These are phyloP conservation scores for Leptinotarsa defecta DNA, from an alignment of 1,140 invertebrate species.

Conservation along the genomic window DNA sequence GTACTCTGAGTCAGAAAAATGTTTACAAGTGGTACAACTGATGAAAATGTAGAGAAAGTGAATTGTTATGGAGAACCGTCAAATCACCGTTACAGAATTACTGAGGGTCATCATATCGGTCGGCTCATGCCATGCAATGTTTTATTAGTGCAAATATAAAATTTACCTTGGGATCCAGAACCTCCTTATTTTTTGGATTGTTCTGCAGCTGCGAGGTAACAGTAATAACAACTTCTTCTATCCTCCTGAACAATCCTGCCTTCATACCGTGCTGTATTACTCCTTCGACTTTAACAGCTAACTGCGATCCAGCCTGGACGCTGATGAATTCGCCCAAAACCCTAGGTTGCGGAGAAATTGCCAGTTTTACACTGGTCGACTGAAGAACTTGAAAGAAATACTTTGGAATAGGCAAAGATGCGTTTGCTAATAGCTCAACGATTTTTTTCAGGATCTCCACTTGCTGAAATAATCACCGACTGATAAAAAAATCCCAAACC, in stretches of 20 bases:
- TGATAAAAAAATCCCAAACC: background rate
- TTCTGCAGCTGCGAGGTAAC: slow-evolving; percentile 67
- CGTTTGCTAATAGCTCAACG: slow-evolving; percentile 67
- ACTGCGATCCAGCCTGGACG: slow-evolving; percentile 74
- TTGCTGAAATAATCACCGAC: slow-evolving; percentile 60
- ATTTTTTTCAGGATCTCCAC: slow-evolving; percentile 71
- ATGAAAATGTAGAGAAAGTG: no score
- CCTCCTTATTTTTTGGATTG: slow-evolving; percentile 50
- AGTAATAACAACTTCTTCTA: slow-evolving; percentile 72
- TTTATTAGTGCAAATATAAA: background rate
- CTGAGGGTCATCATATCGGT: no score
- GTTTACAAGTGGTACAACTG: no score
- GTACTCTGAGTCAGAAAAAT: no score
- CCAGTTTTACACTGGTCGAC: slow-evolving; percentile 78
- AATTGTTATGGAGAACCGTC: no score
- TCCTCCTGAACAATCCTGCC: slow-evolving; percentile 70
- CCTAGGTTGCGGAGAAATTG: slow-evolving; percentile 82
- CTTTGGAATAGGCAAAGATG: slow-evolving; percentile 75
- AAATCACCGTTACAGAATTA: no score
- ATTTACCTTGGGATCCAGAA: slow-evolving; percentile 45
- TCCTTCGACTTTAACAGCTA: slow-evolving; percentile 86
- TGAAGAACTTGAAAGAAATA: slow-evolving; percentile 90
- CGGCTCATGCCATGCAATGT: no score
- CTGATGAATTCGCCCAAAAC: slow-evolving; percentile 76
- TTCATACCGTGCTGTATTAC: slow-evolving; percentile 75